A percentile compares a stretch with the other conserved stretches of the same genome.
Conservation (phyloP, 2,113 vertebrate genomes). For the Lophochroa leadbeateri region DNA sequence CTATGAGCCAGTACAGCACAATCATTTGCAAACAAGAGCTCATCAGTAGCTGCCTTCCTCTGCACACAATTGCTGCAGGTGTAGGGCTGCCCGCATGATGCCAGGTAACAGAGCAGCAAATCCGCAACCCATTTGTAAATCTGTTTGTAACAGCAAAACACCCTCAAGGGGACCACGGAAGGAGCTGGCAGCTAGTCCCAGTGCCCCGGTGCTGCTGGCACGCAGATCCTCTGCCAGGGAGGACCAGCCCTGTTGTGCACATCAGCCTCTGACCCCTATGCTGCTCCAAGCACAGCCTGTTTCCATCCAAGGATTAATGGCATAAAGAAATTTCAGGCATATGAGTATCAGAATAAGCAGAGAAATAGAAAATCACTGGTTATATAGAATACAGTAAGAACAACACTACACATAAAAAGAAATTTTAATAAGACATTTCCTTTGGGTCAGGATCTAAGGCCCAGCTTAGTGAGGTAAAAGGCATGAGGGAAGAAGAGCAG, state of each 20-base stretch:
- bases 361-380: neutral
- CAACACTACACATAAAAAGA: neutral
- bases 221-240: neutral
- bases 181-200: neutral
- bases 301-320: neutral
- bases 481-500: neutral
- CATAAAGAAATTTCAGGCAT: neutral
- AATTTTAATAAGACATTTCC: neutral
- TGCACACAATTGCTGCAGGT: neutral
- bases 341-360: neutral
- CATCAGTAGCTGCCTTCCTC: neutral
- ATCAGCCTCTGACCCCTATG: neutral
- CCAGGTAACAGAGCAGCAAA: neutral
- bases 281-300: neutral
- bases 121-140: neutral
- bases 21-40: neutral
- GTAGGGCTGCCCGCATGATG: accelerated
- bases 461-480: neutral
- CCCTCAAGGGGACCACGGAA: neutral
- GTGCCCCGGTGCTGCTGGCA: neutral
- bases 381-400: neutral
- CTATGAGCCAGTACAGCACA: neutral
- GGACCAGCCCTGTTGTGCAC: neutral
- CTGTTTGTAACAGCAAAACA: neutral
- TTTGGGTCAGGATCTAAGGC: neutral